These are phyloP conservation scores for Poicephalus meyeri DNA, from an alignment of 2,113 vertebrate genomes.

Conservation along the genomic window DNA sequence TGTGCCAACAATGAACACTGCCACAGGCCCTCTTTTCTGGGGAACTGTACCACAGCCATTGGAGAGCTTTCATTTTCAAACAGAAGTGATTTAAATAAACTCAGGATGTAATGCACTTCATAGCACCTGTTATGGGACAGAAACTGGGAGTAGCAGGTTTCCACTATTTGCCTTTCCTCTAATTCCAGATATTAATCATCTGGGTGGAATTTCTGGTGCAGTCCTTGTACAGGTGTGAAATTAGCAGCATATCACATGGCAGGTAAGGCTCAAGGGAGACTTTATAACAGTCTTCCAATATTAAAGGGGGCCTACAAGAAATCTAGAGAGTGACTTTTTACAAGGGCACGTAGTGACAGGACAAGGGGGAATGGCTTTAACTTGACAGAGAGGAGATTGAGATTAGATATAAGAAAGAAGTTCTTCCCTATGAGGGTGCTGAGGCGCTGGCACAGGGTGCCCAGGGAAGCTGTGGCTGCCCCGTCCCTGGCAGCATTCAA, in stretches of 20 bases:
- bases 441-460: background rate
- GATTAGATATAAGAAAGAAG: no score
- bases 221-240: background rate
- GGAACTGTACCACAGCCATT: background rate
- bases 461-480: background rate
- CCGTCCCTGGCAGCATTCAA: background rate
- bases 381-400: no score
- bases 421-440: no score
- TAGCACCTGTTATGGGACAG: background rate
- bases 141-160: background rate
- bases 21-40: background rate
- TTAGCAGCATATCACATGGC: background rate
- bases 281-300: background rate
- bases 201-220: background rate
- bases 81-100: background rate
- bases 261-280: background rate
- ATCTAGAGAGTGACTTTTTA: background rate
- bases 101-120: background rate
- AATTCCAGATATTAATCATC: background rate
- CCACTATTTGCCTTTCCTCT: background rate
- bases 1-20: background rate
- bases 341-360: background rate
- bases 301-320: background rate
- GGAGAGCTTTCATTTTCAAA: background rate
- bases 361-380: background rate